phyloP scores from a whole-genome alignment of 2,888 invertebrate genomes.

The Hirtodrosophila alboralis region DNA sequence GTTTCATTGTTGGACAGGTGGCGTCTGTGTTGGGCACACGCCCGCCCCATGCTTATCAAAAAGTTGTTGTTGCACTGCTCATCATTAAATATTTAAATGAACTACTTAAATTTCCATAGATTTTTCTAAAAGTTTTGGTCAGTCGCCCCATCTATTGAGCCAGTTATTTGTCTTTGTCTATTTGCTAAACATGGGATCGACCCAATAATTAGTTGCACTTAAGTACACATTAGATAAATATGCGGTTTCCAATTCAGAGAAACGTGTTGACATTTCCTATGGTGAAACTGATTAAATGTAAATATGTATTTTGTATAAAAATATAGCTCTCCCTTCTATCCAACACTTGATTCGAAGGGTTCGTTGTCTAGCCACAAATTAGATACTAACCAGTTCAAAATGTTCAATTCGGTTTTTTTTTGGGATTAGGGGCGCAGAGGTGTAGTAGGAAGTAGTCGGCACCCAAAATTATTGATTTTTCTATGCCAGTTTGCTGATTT shows the following conservation, averaged over 20 bases:
- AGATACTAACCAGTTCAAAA: constrained; percentile 17
- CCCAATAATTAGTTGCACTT: constrained; percentile 69
- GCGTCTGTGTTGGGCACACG: constrained; percentile 24
- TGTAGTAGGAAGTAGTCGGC: background rate
- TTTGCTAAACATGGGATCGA: constrained; percentile 28
- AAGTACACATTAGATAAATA: constrained; percentile 65
- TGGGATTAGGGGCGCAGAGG: background rate
- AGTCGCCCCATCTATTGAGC: constrained; percentile 26
- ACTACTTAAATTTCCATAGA: constrained; percentile 38
- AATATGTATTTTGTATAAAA: constrained; percentile 39
- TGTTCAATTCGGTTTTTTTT: constrained; percentile 3
- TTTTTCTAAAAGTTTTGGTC: background rate
- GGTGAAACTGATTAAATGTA: constrained; percentile 53
- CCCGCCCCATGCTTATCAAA: constrained; percentile 29
- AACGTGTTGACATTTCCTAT: constrained; percentile 40
- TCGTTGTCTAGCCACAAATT: constrained; percentile 28
- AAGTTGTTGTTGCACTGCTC: constrained; percentile 13
- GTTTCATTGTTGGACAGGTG: constrained; percentile 48
- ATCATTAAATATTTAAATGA: constrained; percentile 71
- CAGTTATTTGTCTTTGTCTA: constrained; percentile 29
- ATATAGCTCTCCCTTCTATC: constrained; percentile 1
- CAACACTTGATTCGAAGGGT: constrained; percentile 7
- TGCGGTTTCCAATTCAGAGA: constrained; percentile 14
- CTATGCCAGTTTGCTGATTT: constrained; percentile 61
- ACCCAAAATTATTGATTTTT: constrained; percentile 62